Base-by-base conservation (phyloP, 2,113 vertebrate species). In the Galeopterus variegatus region DNA sequence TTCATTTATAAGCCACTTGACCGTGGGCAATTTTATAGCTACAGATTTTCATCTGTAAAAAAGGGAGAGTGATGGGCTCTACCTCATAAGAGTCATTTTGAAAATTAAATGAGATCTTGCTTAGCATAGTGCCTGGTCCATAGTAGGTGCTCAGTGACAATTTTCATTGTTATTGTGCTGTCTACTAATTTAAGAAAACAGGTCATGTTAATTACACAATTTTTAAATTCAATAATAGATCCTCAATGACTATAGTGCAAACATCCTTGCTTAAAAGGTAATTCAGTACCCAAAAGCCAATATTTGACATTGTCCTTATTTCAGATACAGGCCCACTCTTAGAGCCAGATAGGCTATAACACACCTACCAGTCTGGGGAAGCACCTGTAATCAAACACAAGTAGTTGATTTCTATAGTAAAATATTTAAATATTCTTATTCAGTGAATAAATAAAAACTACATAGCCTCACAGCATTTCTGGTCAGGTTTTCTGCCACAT, bases 81-180 rank as follows among this genome's bases (percentile, higher is more conserved):
- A 33, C 9, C 33, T 50, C 64, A 13, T 64, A 62, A 81, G 31
- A 64, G 33, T 12, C 65, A 11, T 75, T 36, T 65, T 92, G 77
- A 73, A n/a, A 86, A 87, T 36, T 89, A 76, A 89, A 76, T 77
- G 58, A 93, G 77, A 76, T 52, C 62, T 19, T 72, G 15, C 10
- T 65, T 84, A 73, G 15, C 17, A 45, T 41, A 86, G 82, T 64
- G n/a, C 6, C 18, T 15, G 19, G 26, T 3, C 28, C 56, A 81
- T 2, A 56, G 5, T 60, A 50, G 80, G 11, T 36, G 82, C 13
- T 77, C 28, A 18, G 52, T 19, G 48, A 81, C 9, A 33, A 72
- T 56, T 84, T 86, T 81, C 81, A 54, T 41, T 93, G 10, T 56
- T 86, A 76, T 54, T 65, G 65, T 69, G 41, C 6, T 81, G 70